These are phyloP conservation scores for Ephialtes manifestator DNA, from an alignment of 2,888 invertebrate genomes.

Conservation along the genomic window DNA sequence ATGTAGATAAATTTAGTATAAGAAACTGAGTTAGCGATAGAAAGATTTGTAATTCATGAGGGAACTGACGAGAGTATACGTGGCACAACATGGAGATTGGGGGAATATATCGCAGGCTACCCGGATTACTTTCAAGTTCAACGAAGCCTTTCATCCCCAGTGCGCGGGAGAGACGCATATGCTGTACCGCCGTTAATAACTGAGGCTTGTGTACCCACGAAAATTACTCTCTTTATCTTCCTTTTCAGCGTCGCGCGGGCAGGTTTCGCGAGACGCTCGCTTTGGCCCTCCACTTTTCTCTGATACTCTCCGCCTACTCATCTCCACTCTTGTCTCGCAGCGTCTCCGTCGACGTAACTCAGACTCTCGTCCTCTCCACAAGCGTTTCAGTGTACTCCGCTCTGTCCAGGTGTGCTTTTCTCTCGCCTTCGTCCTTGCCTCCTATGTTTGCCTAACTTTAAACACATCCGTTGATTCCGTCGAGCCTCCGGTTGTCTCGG, in stretches of 20 bases:
- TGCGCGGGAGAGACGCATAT: slow-evolving; percentile 47
- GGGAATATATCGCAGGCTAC: slow-evolving; percentile 21
- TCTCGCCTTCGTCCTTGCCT: slow-evolving; percentile 53
- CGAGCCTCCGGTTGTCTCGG: not conserved
- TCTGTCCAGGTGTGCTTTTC: slow-evolving; percentile 41
- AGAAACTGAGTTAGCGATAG: slow-evolving; percentile 45
- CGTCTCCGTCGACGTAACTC: slow-evolving; percentile 28
- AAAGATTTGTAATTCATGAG: slow-evolving; percentile 40
- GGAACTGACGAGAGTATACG: slow-evolving; percentile 13
- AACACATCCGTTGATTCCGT: slow-evolving; percentile 52
- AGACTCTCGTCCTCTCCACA: slow-evolving; percentile 20
- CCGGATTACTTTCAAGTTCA: slow-evolving; percentile 68
- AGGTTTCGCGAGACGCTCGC: slow-evolving; percentile 53
- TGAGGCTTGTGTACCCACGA: slow-evolving; percentile 79
- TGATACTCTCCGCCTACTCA: slow-evolving; percentile 56
- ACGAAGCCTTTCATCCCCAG: slow-evolving; percentile 63
- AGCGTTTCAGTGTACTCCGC: not conserved
- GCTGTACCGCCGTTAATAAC: slow-evolving; percentile 77
- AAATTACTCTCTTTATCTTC: slow-evolving; percentile 81
- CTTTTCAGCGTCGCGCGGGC: slow-evolving; percentile 60
- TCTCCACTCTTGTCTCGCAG: slow-evolving; percentile 34
- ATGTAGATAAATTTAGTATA: not conserved
- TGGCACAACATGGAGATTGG: slow-evolving; percentile 16
- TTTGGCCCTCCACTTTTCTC: slow-evolving; percentile 42
- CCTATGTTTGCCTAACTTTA: slow-evolving; percentile 70